phyloP scores from a whole-genome alignment of 2,113 vertebrate species.

The Podarcis muralis region DNA sequence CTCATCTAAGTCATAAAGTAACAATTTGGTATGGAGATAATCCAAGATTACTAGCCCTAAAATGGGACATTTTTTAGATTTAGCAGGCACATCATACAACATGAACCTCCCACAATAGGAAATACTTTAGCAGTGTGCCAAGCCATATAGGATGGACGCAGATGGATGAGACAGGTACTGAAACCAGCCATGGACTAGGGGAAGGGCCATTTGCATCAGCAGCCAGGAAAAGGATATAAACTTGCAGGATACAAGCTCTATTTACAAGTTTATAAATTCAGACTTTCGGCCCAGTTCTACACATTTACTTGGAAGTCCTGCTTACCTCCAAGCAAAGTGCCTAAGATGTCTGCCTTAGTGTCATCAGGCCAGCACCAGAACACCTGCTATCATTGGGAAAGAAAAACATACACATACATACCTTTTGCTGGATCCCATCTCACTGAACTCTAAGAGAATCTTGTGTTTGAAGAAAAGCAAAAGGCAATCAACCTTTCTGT shows the following conservation, averaged over 20 bases:
- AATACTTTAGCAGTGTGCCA: not conserved
- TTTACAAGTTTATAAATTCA: not conserved
- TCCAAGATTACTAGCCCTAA: not conserved
- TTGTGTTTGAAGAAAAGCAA: conserved; percentile 76
- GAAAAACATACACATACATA: conserved; percentile 80
- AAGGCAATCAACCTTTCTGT: conserved; percentile 70
- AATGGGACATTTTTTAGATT: not conserved
- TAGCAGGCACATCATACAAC: not conserved
- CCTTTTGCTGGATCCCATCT: conserved; percentile 79
- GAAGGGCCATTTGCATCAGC: not conserved
- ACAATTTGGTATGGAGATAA: not conserved
- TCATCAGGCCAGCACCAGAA: conserved; percentile 7
- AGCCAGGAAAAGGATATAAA: not conserved
- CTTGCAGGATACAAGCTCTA: not conserved
- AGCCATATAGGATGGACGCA: not conserved
- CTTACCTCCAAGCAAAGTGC: not conserved
- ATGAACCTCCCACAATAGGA: not conserved
- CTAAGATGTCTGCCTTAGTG: not conserved
- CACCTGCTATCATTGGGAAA: conserved; percentile 68
- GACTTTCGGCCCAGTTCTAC: not conserved
- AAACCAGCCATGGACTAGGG: not conserved
- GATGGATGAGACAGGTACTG: not conserved
- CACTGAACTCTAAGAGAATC: conserved; percentile 75
- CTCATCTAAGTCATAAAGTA: not conserved
- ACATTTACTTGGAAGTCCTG: not conserved